Evolutionary conservation across 1,140 invertebrate species (phyloP), one percentile per base, ranked within the genome.

Genomic region (Drosophila repletoides): DNA sequence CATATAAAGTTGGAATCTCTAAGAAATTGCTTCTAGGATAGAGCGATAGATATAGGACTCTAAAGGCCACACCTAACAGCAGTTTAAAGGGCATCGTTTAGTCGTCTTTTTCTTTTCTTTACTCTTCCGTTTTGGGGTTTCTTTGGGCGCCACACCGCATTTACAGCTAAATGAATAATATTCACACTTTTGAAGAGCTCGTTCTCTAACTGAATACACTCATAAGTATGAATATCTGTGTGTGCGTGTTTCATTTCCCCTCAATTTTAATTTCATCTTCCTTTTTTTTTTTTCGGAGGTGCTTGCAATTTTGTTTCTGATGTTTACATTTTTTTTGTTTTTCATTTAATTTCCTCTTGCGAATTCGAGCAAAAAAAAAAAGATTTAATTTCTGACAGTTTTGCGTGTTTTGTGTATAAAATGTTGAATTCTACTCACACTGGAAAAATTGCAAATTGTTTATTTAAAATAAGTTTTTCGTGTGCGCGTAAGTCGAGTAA

Each of bases 341-440:
- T 84, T 86, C 72, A 72, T 84, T 86, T 72, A 79, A 86, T 84
- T 84, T 84, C 75, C 80, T 77, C 61, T 64, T 61, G 56, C 71
- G 60, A 66, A 66, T 59, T 38, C 15, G 24, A 29, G 24, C 29
- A 33, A 21, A 52, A 33, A 29, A 49, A 45, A 38, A 41, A 60
- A 64, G 67, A 81, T 76, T 76, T 83, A 65, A 65, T 83, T 81
- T 77, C 75, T 84, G 80, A 75, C 80, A 74, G 63, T 75, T 86
- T 81, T 22, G 12, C 70, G 73, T 70, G 59, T 76, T 34, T 72
- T 51, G n/a, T 70, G 80, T 83, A 81, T 58, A 79, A 79, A 81
- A 75, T 79, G 76, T 80, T 71, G 34, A 76, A 68, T 76, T 76
- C 52, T 45, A 33, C 33, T 63, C 60, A 56, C 43, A 71, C 76